Percentiles rank a stretch among this genome's conserved stretches.
phyloP scores from a whole-genome alignment of 2,113 vertebrate species.

The Macrotus californicus region DNA sequence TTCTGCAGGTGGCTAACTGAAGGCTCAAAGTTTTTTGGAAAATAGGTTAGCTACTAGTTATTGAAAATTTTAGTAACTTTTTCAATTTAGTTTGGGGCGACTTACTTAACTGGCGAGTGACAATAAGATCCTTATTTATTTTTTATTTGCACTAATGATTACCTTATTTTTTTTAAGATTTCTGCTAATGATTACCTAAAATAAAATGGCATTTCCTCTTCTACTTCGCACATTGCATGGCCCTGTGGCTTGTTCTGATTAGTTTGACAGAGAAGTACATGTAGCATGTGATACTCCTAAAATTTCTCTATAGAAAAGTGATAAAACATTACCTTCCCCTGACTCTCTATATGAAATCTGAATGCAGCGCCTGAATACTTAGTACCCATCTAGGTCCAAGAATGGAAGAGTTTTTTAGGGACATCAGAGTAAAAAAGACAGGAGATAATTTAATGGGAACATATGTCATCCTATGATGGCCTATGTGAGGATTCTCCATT shows the following conservation, averaged over 20 bases:
- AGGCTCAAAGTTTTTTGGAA: neutral
- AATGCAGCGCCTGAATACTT: neutral
- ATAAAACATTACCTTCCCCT: neutral
- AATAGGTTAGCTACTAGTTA: neutral
- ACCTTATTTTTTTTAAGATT: neutral
- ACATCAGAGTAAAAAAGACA: neutral
- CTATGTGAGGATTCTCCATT: neutral
- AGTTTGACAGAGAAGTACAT: neutral
- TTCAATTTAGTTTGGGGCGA: neutral
- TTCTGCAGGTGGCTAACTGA: neutral
- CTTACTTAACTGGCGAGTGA: neutral
- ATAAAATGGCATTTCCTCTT: neutral
- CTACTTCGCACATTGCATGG: neutral
- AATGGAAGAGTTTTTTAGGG: neutral
- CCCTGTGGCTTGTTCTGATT: neutral
- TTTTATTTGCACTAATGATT: neutral
- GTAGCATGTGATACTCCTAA: neutral
- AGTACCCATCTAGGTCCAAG: neutral
- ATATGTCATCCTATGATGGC: neutral
- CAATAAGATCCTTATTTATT: neutral
- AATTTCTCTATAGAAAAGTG: neutral
- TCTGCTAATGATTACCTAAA: neutral
- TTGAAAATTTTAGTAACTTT: neutral
- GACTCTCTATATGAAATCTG: neutral
- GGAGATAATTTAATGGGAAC: neutral